Base-by-base conservation (phyloP, 2,888 invertebrate genomes). In the Scaptomyza polygonia region DNA sequence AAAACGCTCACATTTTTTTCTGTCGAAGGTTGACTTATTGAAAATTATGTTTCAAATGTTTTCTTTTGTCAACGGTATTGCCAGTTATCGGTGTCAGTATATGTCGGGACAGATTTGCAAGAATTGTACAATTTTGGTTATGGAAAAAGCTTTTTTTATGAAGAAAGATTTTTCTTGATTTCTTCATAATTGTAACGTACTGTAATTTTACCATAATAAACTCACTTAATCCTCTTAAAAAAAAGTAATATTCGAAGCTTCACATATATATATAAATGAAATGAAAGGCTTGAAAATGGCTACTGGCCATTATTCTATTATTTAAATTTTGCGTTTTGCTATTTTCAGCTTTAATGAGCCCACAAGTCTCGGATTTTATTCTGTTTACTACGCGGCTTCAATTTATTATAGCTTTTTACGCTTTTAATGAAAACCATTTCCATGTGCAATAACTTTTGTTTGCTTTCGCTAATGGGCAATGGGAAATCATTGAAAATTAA, bases 1-100 rank as follows among this genome's bases (percentile, higher is more conserved):
- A n/a, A n/a, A n/a, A 12, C 9, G 12, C 7, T 47, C 8, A 47
- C 12, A 12, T 9, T 30, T 18, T 7, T 16, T 16, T 11, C 29
- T 47, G 16, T 30, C 47, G 30, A 16, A 44, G 9, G 5, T 43
- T 25, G 43, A 25, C 43, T 44, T 44, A 25, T 44, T 2, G 25
- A 44, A 47, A 47, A 47, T 16, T 8, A 8, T 30, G 18, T 30
- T 11, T 7, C 29, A 2, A 29, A 2, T 27, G 11, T 21, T 21
- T 21, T 2, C 16, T 27, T 12, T 29, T 47, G 12, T 29, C 29
- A 18, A 18, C 18, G 29, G 5, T 18, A 48, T 30, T 12, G 30
- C 16, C 30, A 12, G 29, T 16, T 47, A 16, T 47, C 47, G 47
- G 16, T 47, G 30, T n/a, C 30, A 16, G 30, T 4, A 6, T 32